phyloP scores from a whole-genome alignment of 2,113 vertebrate species.

The Puma concolor region DNA sequence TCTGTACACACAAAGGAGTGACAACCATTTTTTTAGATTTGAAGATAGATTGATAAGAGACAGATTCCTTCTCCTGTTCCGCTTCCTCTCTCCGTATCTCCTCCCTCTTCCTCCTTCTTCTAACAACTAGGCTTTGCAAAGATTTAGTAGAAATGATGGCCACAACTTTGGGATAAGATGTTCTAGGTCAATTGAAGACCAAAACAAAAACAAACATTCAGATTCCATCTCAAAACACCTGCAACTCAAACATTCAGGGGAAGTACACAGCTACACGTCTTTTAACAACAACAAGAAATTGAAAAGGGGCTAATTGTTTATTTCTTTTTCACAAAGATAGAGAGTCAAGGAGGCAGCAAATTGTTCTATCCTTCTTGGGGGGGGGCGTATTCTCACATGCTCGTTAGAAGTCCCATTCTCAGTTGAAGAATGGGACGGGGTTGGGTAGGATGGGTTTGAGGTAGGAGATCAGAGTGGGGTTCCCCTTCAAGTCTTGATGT shows the following conservation, averaged over 20 bases:
- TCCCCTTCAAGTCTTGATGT: not conserved
- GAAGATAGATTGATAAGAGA: not conserved
- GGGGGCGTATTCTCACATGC: not conserved
- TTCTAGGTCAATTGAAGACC: not conserved
- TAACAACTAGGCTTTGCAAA: not conserved
- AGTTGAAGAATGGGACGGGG: not conserved
- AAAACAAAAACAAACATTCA: not conserved
- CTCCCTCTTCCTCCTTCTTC: not conserved
- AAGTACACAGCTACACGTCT: not conserved
- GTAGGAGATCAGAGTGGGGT: not conserved
- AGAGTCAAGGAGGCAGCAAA: not conserved
- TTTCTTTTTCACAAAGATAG: not conserved
- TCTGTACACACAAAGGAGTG: not conserved
- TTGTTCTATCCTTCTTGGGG: not conserved
- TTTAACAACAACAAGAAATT: not conserved
- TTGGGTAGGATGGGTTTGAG: not conserved
- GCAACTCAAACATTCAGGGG: not conserved
- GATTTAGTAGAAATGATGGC: constrained; percentile 7
- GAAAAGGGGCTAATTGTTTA: not conserved
- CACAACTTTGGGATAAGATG: not conserved
- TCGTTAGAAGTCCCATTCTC: not conserved
- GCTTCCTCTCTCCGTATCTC: not conserved
- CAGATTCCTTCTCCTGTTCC: not conserved
- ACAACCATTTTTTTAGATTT: not conserved
- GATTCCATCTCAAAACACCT: not conserved